A percentile compares a stretch with the other conserved stretches of the same genome.
Evolutionary conservation across 2,888 invertebrate genomes (phyloP).

Genomic region (Agrochola circellaris): DNA sequence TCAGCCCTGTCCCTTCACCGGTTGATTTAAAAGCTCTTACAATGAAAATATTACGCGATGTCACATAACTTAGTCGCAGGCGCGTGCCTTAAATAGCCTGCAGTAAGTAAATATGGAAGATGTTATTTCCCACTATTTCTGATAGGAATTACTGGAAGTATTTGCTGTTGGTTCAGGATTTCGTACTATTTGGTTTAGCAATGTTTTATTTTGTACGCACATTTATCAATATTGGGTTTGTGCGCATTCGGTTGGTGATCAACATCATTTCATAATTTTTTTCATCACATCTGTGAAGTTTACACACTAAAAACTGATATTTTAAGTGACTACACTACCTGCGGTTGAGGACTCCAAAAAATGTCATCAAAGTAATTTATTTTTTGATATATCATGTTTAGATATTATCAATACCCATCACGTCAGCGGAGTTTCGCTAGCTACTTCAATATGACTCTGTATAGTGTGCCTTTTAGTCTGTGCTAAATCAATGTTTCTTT

Average conservation of each 20-base stretch:
- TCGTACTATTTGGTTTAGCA: constrained; percentile 18
- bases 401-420: too few relatives aligned
- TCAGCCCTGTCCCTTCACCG: constrained; percentile 56
- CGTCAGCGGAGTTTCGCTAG: too few relatives aligned
- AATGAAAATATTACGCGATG: constrained; percentile 69
- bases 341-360: too few relatives aligned
- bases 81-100: constrained; percentile 60
- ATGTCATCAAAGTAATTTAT: too few relatives aligned
- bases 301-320: too few relatives aligned
- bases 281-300: too few relatives aligned
- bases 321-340: too few relatives aligned
- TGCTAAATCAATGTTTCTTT: too few relatives aligned
- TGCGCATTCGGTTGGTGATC: background rate
- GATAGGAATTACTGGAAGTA: constrained; percentile 52
- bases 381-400: too few relatives aligned
- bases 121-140: constrained; percentile 60
- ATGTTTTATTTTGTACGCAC: background rate
- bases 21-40: constrained; percentile 68
- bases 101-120: constrained; percentile 61
- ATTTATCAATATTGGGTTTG: constrained; percentile 13
- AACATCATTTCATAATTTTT: background rate
- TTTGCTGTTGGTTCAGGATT: constrained; percentile 45
- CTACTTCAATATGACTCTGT: too few relatives aligned
- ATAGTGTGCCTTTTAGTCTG: too few relatives aligned
- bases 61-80: constrained; percentile 66